phyloP scores from a whole-genome alignment of 1,140 invertebrate species.

The Planococcus citri region DNA sequence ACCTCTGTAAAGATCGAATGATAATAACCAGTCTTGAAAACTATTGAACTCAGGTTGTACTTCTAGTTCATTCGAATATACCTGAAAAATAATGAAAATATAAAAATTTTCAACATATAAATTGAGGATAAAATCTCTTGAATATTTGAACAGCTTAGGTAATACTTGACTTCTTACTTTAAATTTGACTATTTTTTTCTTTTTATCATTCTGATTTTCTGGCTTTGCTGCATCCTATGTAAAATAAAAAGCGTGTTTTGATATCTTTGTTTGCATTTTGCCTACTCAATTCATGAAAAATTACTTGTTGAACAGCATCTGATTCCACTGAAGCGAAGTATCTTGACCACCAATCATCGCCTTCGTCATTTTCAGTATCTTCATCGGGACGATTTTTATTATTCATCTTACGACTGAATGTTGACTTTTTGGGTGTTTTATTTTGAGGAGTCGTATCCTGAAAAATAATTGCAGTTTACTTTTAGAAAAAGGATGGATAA shows the following conservation, averaged over 20 bases:
- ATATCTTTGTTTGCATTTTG: too few relatives aligned
- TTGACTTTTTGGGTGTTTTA: slow-evolving; percentile 31
- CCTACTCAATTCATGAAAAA: too few relatives aligned
- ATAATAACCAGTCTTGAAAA: slow-evolving; percentile 76
- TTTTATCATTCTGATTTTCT: slow-evolving; percentile 22
- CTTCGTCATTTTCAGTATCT: slow-evolving; percentile 59
- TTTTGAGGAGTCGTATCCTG: neutral
- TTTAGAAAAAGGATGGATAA: neutral
- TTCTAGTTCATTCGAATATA: slow-evolving; percentile 70
- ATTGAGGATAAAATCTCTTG: too few relatives aligned
- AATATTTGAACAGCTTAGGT: neutral
- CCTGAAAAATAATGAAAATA: too few relatives aligned
- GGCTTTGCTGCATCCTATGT: neutral
- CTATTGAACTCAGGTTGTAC: slow-evolving; percentile 58
- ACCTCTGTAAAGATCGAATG: slow-evolving; percentile 72
- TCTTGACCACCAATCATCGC: slow-evolving; percentile 84
- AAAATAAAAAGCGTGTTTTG: too few relatives aligned
- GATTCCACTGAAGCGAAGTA: slow-evolving; percentile 76
- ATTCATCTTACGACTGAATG: slow-evolving; percentile 34
- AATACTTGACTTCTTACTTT: too few relatives aligned
- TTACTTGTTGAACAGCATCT: slow-evolving; percentile 54
- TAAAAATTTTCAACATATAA: too few relatives aligned
- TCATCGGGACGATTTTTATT: slow-evolving; percentile 39
- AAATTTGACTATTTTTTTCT: slow-evolving; percentile 44
- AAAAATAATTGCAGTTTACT: neutral